Evolutionary conservation across 1,140 invertebrate genomes (phyloP).

Genomic region (Trypoxylus dichotomus): DNA sequence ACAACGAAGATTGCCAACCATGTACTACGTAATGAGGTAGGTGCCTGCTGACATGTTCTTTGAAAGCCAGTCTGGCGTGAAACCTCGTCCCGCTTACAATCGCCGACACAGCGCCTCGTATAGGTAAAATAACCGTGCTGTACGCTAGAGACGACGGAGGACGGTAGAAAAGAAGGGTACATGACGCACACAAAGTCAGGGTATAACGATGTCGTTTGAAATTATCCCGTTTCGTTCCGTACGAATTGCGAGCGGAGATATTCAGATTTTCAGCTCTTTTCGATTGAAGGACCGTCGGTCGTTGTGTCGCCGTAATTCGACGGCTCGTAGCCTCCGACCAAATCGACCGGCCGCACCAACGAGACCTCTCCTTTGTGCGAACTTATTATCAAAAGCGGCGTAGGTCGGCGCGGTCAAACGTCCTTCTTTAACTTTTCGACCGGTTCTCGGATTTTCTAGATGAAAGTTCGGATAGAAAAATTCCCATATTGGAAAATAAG

Average conservation of each 20-base stretch:
- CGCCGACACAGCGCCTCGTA: background rate
- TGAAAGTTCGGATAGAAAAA: background rate
- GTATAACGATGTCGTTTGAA: conserved; percentile 2
- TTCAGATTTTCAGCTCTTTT: background rate
- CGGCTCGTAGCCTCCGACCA: background rate
- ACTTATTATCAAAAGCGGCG: background rate
- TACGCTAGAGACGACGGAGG: background rate
- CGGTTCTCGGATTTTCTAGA: background rate
- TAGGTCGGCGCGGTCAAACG: background rate
- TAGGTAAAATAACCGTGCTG: background rate
- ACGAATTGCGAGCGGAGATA: background rate
- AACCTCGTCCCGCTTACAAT: background rate
- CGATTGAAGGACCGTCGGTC: background rate
- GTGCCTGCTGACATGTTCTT: conserved; percentile 19
- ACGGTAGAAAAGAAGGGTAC: background rate
- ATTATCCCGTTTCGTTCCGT: background rate
- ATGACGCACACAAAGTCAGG: background rate
- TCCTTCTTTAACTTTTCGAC: background rate
- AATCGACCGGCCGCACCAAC: background rate
- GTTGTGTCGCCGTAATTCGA: background rate
- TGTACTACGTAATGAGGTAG: conserved; percentile 10
- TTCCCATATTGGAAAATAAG: background rate
- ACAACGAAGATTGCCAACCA: no score
- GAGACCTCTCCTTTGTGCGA: background rate
- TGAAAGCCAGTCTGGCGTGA: conserved; percentile 12